These are phyloP conservation scores for Scolopax mira DNA, from an alignment of 2,113 vertebrate species.

Conservation along the genomic window DNA sequence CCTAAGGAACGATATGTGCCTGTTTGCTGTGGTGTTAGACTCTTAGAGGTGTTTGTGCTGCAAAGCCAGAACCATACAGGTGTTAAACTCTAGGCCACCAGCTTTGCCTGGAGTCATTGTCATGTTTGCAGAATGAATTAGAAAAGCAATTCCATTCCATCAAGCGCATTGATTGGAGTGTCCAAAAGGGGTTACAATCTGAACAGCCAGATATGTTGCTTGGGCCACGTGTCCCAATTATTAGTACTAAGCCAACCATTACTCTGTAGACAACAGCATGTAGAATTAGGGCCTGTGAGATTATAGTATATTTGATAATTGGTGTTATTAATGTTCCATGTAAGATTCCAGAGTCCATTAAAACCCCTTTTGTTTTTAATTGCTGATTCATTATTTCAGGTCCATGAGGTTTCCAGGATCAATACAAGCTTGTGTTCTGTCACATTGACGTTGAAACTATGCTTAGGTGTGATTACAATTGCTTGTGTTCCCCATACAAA, in stretches of 20 bases:
- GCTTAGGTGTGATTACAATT: not conserved
- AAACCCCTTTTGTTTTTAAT: not conserved
- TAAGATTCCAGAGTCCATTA: not conserved
- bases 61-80: not conserved
- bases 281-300: not conserved
- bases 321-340: not conserved
- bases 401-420: not conserved
- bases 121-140: not conserved
- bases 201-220: not conserved
- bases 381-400: not conserved
- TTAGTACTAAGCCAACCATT: not conserved
- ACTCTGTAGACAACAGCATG: not conserved
- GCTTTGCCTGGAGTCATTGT: not conserved
- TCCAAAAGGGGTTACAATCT: not conserved
- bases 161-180: not conserved
- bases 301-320: not conserved
- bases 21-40: not conserved
- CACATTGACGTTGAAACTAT: not conserved
- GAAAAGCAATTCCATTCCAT: not conserved
- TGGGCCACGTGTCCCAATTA: not conserved
- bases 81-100: not conserved
- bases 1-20: not conserved
- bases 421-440: not conserved
- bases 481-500: not conserved
- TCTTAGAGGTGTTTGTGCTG: not conserved